Evolutionary conservation across 2,113 vertebrate genomes (phyloP).

Genomic region (Nettapus auritus): DNA sequence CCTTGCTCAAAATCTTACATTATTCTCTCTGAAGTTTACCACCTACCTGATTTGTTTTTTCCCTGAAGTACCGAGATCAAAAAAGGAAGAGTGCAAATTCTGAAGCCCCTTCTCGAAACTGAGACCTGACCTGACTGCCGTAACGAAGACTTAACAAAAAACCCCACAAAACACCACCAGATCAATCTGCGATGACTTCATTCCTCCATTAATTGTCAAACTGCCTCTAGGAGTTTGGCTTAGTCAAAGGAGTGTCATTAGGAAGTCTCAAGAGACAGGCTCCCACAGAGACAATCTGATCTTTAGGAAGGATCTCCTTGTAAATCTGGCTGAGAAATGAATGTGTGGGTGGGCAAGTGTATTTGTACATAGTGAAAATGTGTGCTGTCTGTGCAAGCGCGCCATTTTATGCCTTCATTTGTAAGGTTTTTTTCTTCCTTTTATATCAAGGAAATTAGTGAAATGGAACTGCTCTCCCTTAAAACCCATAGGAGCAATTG

Average conservation of each 20-base stretch:
- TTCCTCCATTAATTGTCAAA: conserved; percentile 36
- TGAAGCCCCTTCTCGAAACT: neutral
- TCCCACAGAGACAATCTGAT: conserved; percentile 32
- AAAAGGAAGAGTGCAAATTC: neutral
- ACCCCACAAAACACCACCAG: neutral
- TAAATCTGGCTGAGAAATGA: conserved; percentile 31
- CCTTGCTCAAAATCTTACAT: neutral
- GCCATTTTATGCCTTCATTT: conserved; percentile 13
- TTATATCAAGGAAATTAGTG: neutral
- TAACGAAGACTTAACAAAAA: neutral
- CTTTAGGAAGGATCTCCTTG: conserved; percentile 17
- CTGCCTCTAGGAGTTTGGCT: conserved; percentile 43
- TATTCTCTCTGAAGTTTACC: neutral
- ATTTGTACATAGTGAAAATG: conserved; percentile 5
- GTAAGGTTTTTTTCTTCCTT: neutral
- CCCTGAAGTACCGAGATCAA: neutral
- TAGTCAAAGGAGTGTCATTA: neutral
- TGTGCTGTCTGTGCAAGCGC: neutral
- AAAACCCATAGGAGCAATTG: neutral
- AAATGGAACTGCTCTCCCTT: neutral
- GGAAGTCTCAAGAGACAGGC: conserved; percentile 15
- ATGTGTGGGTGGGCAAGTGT: conserved; percentile 31
- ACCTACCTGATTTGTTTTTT: neutral
- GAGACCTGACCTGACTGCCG: neutral
- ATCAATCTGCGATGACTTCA: conserved; percentile 13